These are phyloP conservation scores for Microvelia longipes DNA, from an alignment of 1,140 invertebrate genomes.

Conservation along the genomic window DNA sequence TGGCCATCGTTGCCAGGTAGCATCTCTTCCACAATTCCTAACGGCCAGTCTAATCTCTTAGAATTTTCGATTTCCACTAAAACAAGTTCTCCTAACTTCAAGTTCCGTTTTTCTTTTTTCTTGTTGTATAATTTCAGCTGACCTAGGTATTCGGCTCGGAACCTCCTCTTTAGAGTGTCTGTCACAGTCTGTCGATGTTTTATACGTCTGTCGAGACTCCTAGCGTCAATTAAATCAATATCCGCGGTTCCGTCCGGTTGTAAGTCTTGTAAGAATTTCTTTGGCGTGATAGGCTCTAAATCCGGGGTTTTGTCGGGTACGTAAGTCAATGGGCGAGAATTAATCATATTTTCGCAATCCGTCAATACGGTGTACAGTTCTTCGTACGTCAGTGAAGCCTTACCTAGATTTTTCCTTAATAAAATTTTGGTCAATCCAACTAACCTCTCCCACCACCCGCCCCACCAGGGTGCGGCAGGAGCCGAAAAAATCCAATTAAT, in stretches of 20 bases:
- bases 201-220: constrained; percentile 2
- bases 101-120: not conserved
- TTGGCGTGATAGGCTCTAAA: constrained; percentile 13
- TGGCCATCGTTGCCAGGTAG: constrained; percentile 21
- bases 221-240: constrained; percentile 3
- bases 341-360: constrained; percentile 25
- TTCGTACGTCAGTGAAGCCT: constrained; percentile 21
- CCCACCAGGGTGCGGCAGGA: constrained; percentile 29
- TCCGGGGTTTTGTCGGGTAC: constrained; percentile 22
- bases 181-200: constrained; percentile 5
- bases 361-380: constrained; percentile 26
- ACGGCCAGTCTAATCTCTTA: constrained; percentile 23
- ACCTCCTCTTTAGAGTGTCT: constrained; percentile 7
- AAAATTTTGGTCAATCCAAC: constrained; percentile 27
- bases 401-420: constrained; percentile 23
- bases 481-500: constrained; percentile 29
- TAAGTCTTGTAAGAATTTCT: constrained; percentile 24
- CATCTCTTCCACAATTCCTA: constrained; percentile 20
- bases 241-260: constrained; percentile 18
- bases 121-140: constrained; percentile 3
- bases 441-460: constrained; percentile 31
- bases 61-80: constrained; percentile 19
- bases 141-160: constrained; percentile 12
- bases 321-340: constrained; percentile 28
- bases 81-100: constrained; percentile 16